A percentile compares a stretch with the other conserved stretches of the same genome.
Conservation (phyloP, 2,888 invertebrate species). For the Perizoma flavofasciatum region DNA sequence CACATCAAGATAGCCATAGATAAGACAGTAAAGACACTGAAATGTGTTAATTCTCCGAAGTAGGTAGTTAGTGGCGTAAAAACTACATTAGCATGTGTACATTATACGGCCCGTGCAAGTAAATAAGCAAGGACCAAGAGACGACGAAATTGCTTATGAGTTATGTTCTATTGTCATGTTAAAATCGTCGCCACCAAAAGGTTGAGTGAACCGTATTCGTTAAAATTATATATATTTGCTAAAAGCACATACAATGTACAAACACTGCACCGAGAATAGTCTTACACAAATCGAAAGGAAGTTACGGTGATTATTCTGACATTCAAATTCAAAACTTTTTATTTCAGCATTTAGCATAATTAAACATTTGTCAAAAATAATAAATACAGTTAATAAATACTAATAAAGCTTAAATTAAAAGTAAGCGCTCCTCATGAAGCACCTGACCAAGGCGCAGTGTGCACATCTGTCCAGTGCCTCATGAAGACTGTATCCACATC, state of each 20-base stretch:
- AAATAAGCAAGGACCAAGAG: slow-evolving; percentile 6
- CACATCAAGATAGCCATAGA: slow-evolving; percentile 32
- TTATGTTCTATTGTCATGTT: slow-evolving; percentile 21
- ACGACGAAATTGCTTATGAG: slow-evolving; percentile 13
- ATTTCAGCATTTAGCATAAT: too few relatives aligned
- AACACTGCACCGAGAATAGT: neutral
- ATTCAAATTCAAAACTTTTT: too few relatives aligned
- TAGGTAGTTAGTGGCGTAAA: neutral
- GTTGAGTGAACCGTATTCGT: slow-evolving; percentile 1
- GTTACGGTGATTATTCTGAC: neutral
- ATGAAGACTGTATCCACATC: too few relatives aligned
- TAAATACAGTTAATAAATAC: too few relatives aligned
- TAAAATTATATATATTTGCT: neutral
- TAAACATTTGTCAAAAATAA: too few relatives aligned
- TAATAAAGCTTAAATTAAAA: too few relatives aligned
- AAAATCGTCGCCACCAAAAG: slow-evolving; percentile 1
- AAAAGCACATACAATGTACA: neutral
- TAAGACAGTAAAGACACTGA: slow-evolving; percentile 28
- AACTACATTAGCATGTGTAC: slow-evolving; percentile 23
- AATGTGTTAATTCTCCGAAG: slow-evolving; percentile 17
- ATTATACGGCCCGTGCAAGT: slow-evolving; percentile 1
- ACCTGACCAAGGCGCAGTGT: too few relatives aligned
- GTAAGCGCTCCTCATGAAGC: too few relatives aligned
- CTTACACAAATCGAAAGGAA: neutral
- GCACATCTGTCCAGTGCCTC: too few relatives aligned